A percentile compares a stretch with the other conserved stretches of the same genome.
Evolutionary conservation across 2,888 invertebrate genomes (phyloP).

Genomic region (Parnassius orleans): DNA sequence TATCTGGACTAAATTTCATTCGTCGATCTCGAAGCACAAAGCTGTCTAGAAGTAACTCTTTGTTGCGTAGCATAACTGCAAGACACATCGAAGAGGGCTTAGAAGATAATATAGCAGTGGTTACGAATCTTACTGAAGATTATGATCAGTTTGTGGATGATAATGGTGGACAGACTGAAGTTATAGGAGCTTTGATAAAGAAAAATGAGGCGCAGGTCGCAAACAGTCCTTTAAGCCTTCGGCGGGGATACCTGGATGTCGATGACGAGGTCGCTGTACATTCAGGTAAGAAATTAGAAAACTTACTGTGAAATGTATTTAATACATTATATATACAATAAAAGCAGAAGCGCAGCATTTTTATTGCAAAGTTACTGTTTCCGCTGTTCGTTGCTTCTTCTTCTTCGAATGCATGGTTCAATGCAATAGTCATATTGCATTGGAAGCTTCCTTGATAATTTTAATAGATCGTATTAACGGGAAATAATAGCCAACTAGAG

Average conservation of each 20-base stretch:
- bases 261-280: constrained; percentile 87
- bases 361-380: background rate
- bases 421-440: too few species aligned
- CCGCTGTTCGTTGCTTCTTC: too few species aligned
- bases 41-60: constrained; percentile 84
- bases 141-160: constrained; percentile 65
- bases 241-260: constrained; percentile 76
- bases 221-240: constrained; percentile 70
- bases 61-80: constrained; percentile 80
- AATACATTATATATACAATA: too few species aligned
- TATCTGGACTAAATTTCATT: constrained; percentile 82
- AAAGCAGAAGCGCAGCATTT: background rate
- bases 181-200: constrained; percentile 71
- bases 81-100: constrained; percentile 72
- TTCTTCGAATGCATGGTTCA: too few species aligned
- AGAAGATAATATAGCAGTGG: constrained; percentile 59
- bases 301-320: background rate
- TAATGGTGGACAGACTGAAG: constrained; percentile 68
- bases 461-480: too few species aligned
- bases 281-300: constrained; percentile 84
- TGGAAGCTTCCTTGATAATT: too few species aligned
- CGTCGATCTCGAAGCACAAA: constrained; percentile 87
- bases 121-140: constrained; percentile 65
- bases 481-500: too few species aligned
- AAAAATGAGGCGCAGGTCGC: constrained; percentile 68